Evolutionary conservation across 2,888 invertebrate genomes (phyloP).

Genomic region (Trichacis sp.): DNA sequence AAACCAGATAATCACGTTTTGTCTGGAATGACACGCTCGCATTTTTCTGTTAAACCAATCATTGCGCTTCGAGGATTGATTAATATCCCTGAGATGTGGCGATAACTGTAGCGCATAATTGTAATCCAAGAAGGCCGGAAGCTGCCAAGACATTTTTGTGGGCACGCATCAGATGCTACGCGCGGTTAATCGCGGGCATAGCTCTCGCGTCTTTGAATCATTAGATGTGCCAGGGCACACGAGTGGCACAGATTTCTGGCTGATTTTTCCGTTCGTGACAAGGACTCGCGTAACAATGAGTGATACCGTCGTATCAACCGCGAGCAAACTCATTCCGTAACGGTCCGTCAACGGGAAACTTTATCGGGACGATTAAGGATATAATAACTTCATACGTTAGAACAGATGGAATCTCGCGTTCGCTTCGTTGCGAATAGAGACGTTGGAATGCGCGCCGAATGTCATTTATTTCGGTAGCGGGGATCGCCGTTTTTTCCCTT

Average conservation of each 20-base stretch:
- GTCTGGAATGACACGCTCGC: too few species aligned
- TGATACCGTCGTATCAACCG: constrained; percentile 37
- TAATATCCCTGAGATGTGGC: background rate
- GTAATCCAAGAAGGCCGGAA: constrained; percentile 23
- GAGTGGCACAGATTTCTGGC: constrained; percentile 33
- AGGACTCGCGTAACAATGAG: constrained; percentile 35
- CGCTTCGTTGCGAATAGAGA: constrained; percentile 31
- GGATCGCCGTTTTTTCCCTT: background rate
- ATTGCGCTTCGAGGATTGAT: too few species aligned
- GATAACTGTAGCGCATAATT: constrained; percentile 1
- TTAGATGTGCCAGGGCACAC: constrained; percentile 41
- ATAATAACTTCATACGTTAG: constrained; percentile 35
- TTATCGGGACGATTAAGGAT: constrained; percentile 44
- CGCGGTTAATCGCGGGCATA: constrained; percentile 26
- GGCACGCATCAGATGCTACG: constrained; percentile 29
- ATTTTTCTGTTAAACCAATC: too few species aligned
- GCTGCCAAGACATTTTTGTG: constrained; percentile 34
- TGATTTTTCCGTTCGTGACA: constrained; percentile 8
- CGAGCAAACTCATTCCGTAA: constrained; percentile 48
- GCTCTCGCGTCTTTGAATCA: constrained; percentile 31
- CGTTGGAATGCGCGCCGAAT: constrained; percentile 16
- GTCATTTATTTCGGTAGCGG: background rate
- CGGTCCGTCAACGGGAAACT: constrained; percentile 53
- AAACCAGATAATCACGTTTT: too few species aligned
- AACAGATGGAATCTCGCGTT: background rate